Evolutionary conservation across 1,140 invertebrate genomes (phyloP), one percentile per base, ranked within the genome.

Genomic region (Trachymyrmex septentrionalis): DNA sequence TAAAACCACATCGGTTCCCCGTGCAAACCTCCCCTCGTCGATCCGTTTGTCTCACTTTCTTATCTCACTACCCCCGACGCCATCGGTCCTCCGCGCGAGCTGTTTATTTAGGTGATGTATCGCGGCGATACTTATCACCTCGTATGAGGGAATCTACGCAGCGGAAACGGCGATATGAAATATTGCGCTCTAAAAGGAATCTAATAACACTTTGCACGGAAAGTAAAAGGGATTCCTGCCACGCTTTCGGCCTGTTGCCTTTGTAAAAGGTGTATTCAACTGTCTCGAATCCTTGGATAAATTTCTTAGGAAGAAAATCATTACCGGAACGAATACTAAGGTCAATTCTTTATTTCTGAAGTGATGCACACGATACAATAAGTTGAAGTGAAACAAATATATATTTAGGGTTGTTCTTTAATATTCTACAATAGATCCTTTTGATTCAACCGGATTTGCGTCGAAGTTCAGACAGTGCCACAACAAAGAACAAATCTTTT

Each of bases 21-120:
- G 2, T 75, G 6, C 1, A 9, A 44, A 48, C 64, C 78, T 0
- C n/a, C 50, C 16, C 71, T 69, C 75, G 10, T 12, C 59, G 63
- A 38, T 19, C 12, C 38, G 63, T 75, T 84, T 87, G 67, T 82
- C 85, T 91, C 86, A 71, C 72, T 87, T 87, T 75, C 55, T 82
- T 85, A 66, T 81, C 82, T 90, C 87, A 67, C 72, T 87, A 87
- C 14, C 66, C 44, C 59, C 69, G 21, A 84, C 80, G 38, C 87
- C 85, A 87, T 81, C 48, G 64, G 85, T 90, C 88, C 90, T 27
- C 77, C 34, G 85, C 88, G 90, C 90, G 91, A 93, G 92, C 91
- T 93, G 93, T 94, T 94, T 94, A 92, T 93, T 94, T 92, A 93
- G 88, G 92, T 94, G 93, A 94, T 94, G 92, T 93, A 94, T 93